Percentiles rank a stretch among this genome's conserved stretches.
Evolutionary conservation across 2,113 vertebrate species (phyloP).

Genomic region (Martes martes): DNA sequence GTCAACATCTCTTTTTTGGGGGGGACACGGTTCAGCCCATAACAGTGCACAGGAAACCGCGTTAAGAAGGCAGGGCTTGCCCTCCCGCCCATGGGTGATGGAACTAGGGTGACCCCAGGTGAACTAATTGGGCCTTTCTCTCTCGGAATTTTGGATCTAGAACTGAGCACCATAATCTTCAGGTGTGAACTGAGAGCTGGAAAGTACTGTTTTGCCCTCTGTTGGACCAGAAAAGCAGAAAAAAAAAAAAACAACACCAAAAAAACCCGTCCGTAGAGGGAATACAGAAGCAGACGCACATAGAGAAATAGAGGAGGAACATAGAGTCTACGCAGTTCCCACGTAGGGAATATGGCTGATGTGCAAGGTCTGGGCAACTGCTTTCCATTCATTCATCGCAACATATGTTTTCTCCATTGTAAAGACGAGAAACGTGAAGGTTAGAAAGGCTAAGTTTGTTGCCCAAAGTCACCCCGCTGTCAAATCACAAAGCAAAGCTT

Average conservation of each 20-base stretch:
- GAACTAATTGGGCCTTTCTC: background rate
- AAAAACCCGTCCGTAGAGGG: background rate
- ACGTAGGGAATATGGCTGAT: too few species aligned
- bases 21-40: background rate
- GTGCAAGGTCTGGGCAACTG: background rate
- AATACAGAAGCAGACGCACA: background rate
- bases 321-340: background rate
- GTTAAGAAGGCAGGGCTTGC: background rate
- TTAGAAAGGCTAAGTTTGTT: background rate
- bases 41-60: background rate
- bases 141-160: background rate
- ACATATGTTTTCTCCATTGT: background rate
- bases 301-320: background rate
- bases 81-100: background rate
- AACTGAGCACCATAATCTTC: background rate
- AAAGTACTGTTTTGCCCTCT: background rate
- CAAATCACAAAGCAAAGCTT: background rate
- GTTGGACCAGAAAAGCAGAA: background rate
- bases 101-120: background rate
- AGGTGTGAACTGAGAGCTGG: background rate
- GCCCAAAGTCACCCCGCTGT: background rate
- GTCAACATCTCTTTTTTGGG: background rate
- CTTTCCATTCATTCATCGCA: background rate
- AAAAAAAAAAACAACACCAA: too few species aligned
- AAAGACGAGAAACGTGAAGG: background rate